Evolutionary conservation across 2,888 invertebrate genomes (phyloP).

Genomic region (Caenorhabditis sp.): DNA sequence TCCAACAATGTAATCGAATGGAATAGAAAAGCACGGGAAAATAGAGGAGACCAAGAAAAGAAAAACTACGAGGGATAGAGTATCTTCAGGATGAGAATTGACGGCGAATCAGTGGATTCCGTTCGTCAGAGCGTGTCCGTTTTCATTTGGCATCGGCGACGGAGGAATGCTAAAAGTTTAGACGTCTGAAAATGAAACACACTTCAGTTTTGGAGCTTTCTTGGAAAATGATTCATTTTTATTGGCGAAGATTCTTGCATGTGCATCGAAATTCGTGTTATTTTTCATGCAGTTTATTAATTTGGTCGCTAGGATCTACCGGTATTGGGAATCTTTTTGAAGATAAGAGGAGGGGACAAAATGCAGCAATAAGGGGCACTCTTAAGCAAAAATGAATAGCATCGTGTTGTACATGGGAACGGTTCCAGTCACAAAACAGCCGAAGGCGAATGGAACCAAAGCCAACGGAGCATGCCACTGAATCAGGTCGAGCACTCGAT

Average conservation of each 20-base stretch:
- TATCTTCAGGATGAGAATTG: slow-evolving; percentile 10
- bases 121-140: slow-evolving; percentile 18
- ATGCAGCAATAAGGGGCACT: slow-evolving; percentile 11
- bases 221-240: slow-evolving; percentile 5
- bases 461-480: slow-evolving; percentile 33
- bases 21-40: slow-evolving; percentile 1
- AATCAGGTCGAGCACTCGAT: slow-evolving; percentile 10
- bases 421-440: slow-evolving; percentile 39
- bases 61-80: slow-evolving; percentile 8
- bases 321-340: neutral
- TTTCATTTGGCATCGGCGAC: neutral
- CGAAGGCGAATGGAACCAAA: slow-evolving; percentile 23
- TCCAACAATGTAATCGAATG: too few relatives aligned
- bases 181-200: slow-evolving; percentile 34
- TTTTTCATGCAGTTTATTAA: slow-evolving; percentile 4
- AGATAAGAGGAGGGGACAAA: neutral
- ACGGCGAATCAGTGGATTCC: slow-evolving; percentile 10
- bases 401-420: slow-evolving; percentile 39
- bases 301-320: slow-evolving; percentile 22
- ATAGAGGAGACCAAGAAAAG: slow-evolving; percentile 1
- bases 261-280: neutral
- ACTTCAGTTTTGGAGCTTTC: neutral
- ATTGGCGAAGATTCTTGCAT: slow-evolving; percentile 19
- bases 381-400: slow-evolving; percentile 28
- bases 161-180: slow-evolving; percentile 49